Conservation (phyloP, 1,140 invertebrate genomes). For the Drosophila repleta region DNA sequence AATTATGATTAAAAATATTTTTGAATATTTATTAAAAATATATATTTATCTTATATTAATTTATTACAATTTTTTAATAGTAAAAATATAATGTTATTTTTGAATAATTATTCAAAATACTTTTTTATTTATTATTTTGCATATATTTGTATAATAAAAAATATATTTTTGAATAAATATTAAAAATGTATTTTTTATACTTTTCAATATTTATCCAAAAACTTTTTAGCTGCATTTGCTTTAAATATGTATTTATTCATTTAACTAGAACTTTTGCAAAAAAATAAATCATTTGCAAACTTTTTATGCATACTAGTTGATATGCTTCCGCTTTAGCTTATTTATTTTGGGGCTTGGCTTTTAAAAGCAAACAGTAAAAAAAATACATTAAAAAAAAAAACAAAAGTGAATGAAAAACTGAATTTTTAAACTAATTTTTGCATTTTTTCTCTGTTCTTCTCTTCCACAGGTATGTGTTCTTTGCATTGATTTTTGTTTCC, state of each 20-base stretch:
- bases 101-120: too few species aligned
- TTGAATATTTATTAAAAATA: conserved; percentile 6
- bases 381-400: neutral
- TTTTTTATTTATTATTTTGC: too few species aligned
- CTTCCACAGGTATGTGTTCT: conserved; percentile 43
- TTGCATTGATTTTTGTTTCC: conserved; percentile 25
- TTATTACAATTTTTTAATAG: conserved; percentile 1
- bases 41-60: neutral
- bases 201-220: too few species aligned
- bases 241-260: conserved; percentile 29
- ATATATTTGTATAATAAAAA: too few species aligned
- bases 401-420: neutral
- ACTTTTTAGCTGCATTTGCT: neutral
- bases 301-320: conserved; percentile 9
- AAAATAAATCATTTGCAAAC: neutral
- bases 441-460: conserved; percentile 12
- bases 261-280: neutral
- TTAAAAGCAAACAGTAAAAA: neutral
- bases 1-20: conserved; percentile 3
- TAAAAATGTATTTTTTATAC: too few species aligned
- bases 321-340: conserved; percentile 15
- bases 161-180: too few species aligned
- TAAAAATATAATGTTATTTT: too few species aligned
- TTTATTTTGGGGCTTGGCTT: conserved; percentile 9
- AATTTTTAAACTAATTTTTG: conserved; percentile 11